Evolutionary conservation across 2,113 vertebrate species (phyloP).

Genomic region (Poeciliopsis occidentalis): DNA sequence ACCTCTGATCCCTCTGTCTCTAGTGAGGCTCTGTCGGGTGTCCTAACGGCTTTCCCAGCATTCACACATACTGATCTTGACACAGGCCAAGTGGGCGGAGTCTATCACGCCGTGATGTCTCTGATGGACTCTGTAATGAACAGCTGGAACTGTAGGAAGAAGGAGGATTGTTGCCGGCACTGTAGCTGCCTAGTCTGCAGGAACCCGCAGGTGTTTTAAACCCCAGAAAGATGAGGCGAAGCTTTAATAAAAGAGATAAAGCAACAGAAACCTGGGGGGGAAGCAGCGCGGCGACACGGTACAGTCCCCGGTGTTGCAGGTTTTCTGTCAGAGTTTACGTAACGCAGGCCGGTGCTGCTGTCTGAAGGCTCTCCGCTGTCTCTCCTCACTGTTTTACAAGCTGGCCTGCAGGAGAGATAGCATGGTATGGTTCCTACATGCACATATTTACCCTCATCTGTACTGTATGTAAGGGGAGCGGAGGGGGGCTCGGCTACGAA

Average conservation of each 20-base stretch:
- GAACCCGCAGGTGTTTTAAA: conserved; percentile 94
- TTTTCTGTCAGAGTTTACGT: no score
- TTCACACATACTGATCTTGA: conserved; percentile 96
- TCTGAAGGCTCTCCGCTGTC: no score
- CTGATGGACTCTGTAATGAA: conserved; percentile 98
- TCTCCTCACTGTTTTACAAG: no score
- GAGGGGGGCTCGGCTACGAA: no score
- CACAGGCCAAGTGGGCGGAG: conserved; percentile 99
- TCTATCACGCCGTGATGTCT: conserved; percentile 98
- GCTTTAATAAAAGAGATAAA: conserved; percentile 24
- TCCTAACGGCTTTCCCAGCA: conserved; percentile 89
- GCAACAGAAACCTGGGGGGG: background rate
- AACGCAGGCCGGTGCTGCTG: no score
- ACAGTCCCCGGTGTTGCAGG: conserved; percentile 77
- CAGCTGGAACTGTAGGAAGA: conserved; percentile 99
- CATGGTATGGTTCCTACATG: no score
- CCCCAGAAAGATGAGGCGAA: conserved; percentile 30
- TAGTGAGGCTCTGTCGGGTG: conserved; percentile 90
- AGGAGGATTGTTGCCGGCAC: conserved; percentile 98
- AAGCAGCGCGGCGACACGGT: conserved; percentile 54
- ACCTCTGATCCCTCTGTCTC: conserved; percentile 88
- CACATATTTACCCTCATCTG: no score
- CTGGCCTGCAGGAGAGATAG: no score
- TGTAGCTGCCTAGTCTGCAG: conserved; percentile 99
- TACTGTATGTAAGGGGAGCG: no score